A percentile compares a stretch with the other conserved stretches of the same genome.
Evolutionary conservation across 2,797 vertebrate species (phyloP).

Genomic region (Protonibea diacanthus): DNA sequence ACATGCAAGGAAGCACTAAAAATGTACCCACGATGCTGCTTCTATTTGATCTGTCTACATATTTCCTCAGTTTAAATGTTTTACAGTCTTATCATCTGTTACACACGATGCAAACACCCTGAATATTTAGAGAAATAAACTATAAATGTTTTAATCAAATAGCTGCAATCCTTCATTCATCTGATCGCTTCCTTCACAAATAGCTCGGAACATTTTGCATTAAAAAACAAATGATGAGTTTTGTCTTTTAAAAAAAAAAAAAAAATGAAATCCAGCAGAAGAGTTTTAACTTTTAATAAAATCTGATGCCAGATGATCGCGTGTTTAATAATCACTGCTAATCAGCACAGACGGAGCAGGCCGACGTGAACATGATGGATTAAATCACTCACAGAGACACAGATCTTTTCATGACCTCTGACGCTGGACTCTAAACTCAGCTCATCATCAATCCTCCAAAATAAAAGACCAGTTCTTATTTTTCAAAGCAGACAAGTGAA

Average conservation of each 20-base stretch:
- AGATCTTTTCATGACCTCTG: not conserved
- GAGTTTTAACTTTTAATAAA: constrained; percentile 15
- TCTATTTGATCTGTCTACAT: not conserved
- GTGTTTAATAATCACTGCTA: constrained; percentile 17
- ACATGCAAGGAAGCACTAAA: not conserved
- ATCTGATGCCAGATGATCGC: constrained; percentile 11
- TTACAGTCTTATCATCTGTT: not conserved
- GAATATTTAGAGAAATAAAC: no score
- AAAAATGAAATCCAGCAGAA: constrained; percentile 1
- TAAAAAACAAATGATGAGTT: no score
- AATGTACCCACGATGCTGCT: not conserved
- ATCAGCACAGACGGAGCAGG: constrained; percentile 7
- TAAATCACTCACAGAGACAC: constrained; percentile 9
- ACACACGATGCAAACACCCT: not conserved
- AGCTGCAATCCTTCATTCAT: not conserved
- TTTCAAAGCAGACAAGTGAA: not conserved
- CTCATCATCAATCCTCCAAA: not conserved
- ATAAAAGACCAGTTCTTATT: constrained; percentile 7
- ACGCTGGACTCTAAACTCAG: no score
- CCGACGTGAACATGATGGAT: constrained; percentile 1
- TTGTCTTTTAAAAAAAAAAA: no score
- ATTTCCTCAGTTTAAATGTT: not conserved
- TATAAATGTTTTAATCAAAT: not conserved
- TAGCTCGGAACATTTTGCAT: not conserved
- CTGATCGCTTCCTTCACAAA: not conserved